A percentile compares a stretch with the other conserved stretches of the same genome.
Evolutionary conservation across 2,888 invertebrate species (phyloP).

Genomic region (Seladonia tumulorum): DNA sequence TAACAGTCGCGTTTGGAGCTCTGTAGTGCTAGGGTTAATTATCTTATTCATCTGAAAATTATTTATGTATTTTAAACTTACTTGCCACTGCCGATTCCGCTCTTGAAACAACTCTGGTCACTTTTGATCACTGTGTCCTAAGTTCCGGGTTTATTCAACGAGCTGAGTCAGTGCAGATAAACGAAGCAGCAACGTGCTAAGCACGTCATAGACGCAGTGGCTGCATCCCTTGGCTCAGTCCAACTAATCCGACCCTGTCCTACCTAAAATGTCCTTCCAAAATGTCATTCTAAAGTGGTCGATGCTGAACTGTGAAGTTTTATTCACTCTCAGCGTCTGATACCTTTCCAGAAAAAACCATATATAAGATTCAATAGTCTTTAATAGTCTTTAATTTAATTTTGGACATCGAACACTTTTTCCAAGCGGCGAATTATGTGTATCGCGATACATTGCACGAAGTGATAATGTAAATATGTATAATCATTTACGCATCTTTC

Average conservation of each 20-base stretch:
- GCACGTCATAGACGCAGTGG: conserved; percentile 8
- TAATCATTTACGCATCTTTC: not conserved
- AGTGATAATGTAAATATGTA: not conserved
- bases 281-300: not conserved
- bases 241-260: not conserved
- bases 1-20: too few species aligned
- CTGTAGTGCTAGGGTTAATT: too few species aligned
- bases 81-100: not conserved
- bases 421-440: not conserved
- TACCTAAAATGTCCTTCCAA: not conserved
- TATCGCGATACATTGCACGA: not conserved
- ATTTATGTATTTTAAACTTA: not conserved
- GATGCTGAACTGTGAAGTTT: not conserved
- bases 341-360: not conserved
- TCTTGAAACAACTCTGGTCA: not conserved
- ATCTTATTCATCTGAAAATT: not conserved
- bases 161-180: conserved; percentile 8
- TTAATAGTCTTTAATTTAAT: too few species aligned
- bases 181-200: conserved; percentile 9
- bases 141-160: not conserved
- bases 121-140: conserved; percentile 2
- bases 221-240: not conserved
- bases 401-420: not conserved
- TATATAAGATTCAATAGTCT: not conserved
- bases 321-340: not conserved